These are phyloP conservation scores for Chrysodeixis includens DNA, from an alignment of 2,888 invertebrate genomes.

Conservation along the genomic window DNA sequence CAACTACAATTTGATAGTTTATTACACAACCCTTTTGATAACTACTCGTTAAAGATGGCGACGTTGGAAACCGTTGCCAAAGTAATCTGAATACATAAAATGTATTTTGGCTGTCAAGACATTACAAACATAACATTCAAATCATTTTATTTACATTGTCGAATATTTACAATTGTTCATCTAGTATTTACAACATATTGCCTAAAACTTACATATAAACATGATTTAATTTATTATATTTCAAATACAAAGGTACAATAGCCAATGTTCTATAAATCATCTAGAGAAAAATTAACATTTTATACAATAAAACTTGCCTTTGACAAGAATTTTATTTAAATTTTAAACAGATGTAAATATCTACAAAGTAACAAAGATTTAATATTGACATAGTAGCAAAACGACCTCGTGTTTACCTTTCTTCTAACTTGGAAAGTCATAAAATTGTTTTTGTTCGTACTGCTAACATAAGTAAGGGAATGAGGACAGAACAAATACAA, in stretches of 20 bases:
- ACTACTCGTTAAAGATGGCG: conserved; percentile 76
- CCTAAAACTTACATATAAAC: conserved; percentile 51
- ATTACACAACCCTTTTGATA: conserved; percentile 87
- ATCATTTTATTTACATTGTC: conserved; percentile 67
- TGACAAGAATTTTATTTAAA: conserved; percentile 62
- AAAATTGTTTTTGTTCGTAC: conserved; percentile 62
- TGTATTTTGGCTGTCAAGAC: conserved; percentile 74
- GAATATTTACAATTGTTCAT: conserved; percentile 68
- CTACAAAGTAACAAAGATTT: conserved; percentile 58
- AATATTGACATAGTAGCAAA: conserved; percentile 51
- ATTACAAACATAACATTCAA: conserved; percentile 69
- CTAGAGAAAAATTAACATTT: conserved; percentile 62
- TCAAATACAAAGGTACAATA: conserved; percentile 61
- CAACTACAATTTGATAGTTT: conserved; percentile 84
- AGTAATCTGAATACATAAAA: conserved; percentile 67
- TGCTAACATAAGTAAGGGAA: conserved; percentile 52
- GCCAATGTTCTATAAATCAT: conserved; percentile 63
- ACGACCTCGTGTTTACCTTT: conserved; percentile 49
- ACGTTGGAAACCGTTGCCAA: conserved; percentile 61
- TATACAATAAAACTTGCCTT: conserved; percentile 67
- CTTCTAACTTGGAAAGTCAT: conserved; percentile 59
- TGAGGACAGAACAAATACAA: conserved; percentile 56
- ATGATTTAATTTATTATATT: conserved; percentile 53
- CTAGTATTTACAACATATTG: conserved; percentile 67
- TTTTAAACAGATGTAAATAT: conserved; percentile 57